Evolutionary conservation across 2,888 invertebrate species (phyloP), one percentile per base, ranked within the genome.

Genomic region (Drosophila prolongata): DNA sequence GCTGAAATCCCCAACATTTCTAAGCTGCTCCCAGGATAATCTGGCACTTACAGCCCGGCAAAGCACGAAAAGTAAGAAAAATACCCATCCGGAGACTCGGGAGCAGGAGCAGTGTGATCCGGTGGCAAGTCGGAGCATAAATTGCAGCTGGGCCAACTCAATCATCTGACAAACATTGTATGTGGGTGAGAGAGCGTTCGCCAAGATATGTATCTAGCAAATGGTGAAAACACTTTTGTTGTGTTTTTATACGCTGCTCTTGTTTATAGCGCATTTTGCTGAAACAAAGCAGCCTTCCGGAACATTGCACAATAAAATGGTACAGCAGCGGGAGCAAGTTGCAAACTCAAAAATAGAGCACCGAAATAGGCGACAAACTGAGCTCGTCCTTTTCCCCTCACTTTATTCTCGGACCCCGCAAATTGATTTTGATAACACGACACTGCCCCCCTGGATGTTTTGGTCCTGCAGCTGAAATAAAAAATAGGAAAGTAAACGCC

Each of bases 211-310:
- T 57, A 57, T 60, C 75, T 67, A 14, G 40, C 42, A 55, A 47
- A 54, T 62, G 44, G 52, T 40, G 35, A 40, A 62, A 49, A 49
- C 59, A 55, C 47, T 64, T 46, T 49, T 35, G 50, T 50, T 73
- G 50, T 37, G 44, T 53, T 54, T 76, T 80, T 87, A 81, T 78
- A 75, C 76, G 79, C 58, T 61, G 54, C 69, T 58, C 71, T 75
- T 81, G 80, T 79, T 83, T 83, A 80, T 79, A 60, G 83, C 75
- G 74, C 74, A 78, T 71, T 80, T 78, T 74, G 78, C 86, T 86
- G 78, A 88, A 86, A 86, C 83, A 83, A 78, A 76, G 79, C 86
- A 87, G 69, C 79, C 66, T 84, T 86, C 86, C 86, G 89, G 89
- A 86, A 86, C 89, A 86, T 86, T 86, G 86, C 88, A 80, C 86